Evolutionary conservation across 2,113 vertebrate species (phyloP).

Genomic region (Oophaga pumilio): DNA sequence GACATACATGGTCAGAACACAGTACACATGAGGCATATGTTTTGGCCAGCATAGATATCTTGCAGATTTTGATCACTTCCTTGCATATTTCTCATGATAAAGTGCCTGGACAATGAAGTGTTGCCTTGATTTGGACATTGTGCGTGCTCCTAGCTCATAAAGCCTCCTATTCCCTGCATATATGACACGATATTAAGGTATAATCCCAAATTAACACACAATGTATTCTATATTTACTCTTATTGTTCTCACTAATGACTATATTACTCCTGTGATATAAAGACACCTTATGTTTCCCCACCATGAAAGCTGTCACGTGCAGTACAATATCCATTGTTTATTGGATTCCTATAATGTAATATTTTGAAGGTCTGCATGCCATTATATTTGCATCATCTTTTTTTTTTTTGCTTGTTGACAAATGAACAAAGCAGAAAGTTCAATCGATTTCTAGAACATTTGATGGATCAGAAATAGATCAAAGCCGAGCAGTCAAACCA

Average conservation of each 20-base stretch:
- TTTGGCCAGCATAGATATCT: no score
- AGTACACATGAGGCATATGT: no score
- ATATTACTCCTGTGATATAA: background rate
- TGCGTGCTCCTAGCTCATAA: background rate
- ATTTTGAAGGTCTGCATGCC: background rate
- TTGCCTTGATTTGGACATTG: background rate
- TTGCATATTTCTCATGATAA: background rate
- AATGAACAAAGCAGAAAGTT: slow-evolving; percentile 10
- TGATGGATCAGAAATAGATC: background rate
- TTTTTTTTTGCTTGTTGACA: background rate
- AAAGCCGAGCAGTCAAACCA: background rate
- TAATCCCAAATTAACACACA: background rate
- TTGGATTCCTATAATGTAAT: background rate
- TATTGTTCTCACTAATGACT: background rate
- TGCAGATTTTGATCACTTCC: no score
- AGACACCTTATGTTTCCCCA: background rate
- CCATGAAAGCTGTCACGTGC: background rate
- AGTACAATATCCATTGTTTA: background rate
- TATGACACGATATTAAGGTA: background rate
- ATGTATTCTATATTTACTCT: background rate
- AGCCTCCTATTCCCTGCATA: background rate
- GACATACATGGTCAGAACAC: no score
- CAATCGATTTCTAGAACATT: background rate
- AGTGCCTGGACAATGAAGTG: background rate
- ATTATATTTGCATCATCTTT: background rate